Conservation (phyloP, 2,113 vertebrate species). For the Phocoena sinus region DNA sequence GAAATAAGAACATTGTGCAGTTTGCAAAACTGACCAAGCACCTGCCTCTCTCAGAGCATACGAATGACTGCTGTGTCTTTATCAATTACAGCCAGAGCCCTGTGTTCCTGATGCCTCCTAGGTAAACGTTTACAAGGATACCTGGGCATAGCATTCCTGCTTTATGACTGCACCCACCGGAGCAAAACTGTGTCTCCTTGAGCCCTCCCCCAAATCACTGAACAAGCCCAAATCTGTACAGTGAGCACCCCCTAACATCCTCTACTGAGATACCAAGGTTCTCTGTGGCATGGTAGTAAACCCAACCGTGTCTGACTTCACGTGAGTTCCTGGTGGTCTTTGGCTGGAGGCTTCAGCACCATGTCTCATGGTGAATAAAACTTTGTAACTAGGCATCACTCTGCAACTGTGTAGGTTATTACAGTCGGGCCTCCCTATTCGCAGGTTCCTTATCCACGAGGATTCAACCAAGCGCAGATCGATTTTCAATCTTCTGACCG, state of each 20-base stretch:
- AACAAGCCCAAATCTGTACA: not conserved
- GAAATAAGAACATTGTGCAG: not conserved
- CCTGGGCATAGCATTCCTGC: not conserved
- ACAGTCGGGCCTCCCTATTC: not conserved
- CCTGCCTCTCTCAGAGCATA: not conserved
- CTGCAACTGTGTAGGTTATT: not conserved
- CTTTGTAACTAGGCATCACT: not conserved
- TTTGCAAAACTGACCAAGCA: not conserved
- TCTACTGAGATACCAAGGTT: not conserved
- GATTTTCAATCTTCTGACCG: not conserved
- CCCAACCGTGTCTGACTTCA: not conserved
- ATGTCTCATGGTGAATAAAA: not conserved
- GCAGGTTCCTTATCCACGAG: rapidly evolving
- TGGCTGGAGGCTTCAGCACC: not conserved
- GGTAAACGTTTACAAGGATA: not conserved
- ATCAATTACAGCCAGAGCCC: rapidly evolving
- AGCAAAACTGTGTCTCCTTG: not conserved
- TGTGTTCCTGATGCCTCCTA: not conserved
- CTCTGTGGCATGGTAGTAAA: rapidly evolving
- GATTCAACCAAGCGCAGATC: not conserved
- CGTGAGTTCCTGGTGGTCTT: not conserved
- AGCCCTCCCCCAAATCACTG: not conserved
- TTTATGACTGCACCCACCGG: not conserved
- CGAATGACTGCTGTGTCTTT: not conserved
- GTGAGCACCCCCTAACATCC: not conserved